phyloP scores from a whole-genome alignment of 2,113 vertebrate genomes.

The Scalopus aquaticus region DNA sequence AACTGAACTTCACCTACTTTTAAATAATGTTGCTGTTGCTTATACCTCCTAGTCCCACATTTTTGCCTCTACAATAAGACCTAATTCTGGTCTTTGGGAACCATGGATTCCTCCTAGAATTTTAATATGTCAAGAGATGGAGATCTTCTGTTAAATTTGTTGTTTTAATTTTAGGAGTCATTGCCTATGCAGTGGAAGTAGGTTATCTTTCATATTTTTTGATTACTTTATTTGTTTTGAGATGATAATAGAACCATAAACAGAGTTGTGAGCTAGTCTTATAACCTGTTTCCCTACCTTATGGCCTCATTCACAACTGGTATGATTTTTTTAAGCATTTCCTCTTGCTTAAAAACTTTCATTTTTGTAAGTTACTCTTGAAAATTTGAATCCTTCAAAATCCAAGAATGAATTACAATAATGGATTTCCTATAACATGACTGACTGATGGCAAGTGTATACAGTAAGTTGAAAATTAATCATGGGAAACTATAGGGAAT shows the following conservation, averaged over 20 bases:
- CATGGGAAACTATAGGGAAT: neutral
- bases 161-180: neutral
- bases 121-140: neutral
- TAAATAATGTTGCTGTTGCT: neutral
- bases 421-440: neutral
- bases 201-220: neutral
- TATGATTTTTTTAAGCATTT: neutral
- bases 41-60: neutral
- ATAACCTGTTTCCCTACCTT: neutral
- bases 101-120: neutral
- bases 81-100: neutral
- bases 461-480: slow-evolving; percentile 42
- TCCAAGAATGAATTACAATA: slow-evolving; percentile 35
- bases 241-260: neutral
- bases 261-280: neutral
- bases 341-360: slow-evolving; percentile 6
- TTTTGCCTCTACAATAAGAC: neutral
- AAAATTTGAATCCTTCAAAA: slow-evolving; percentile 38
- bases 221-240: neutral
- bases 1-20: neutral
- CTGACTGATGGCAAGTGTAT: neutral
- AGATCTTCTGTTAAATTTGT: neutral
- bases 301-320: neutral
- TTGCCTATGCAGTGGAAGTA: neutral
- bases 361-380: slow-evolving; percentile 2